A percentile compares a stretch with the other conserved stretches of the same genome.
These are phyloP conservation scores for Sternarchorhynchus goeldii DNA, from an alignment of 2,797 vertebrate species.

Conservation along the genomic window DNA sequence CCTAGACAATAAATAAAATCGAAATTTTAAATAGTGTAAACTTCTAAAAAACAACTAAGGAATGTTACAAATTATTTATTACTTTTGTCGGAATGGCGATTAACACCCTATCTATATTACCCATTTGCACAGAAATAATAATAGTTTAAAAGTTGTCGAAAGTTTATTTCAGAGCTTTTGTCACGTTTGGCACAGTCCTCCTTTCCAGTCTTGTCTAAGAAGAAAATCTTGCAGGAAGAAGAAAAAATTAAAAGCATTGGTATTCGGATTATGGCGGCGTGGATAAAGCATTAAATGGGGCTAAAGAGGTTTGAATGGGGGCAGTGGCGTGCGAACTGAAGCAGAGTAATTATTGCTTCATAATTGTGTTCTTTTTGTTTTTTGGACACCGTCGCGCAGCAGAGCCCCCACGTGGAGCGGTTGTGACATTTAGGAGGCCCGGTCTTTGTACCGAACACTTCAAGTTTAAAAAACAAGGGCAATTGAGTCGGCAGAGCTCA, in stretches of 20 bases:
- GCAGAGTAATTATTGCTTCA: slow-evolving; percentile 84
- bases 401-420: slow-evolving; percentile 76
- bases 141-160: slow-evolving; percentile 2
- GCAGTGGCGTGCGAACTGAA: slow-evolving; percentile 76
- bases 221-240: slow-evolving; percentile 46
- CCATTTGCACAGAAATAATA: neutral
- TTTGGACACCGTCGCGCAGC: slow-evolving; percentile 65
- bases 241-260: slow-evolving; percentile 64
- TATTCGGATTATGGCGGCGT: slow-evolving; percentile 76
- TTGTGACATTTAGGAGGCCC: slow-evolving; percentile 88
- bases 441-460: slow-evolving; percentile 90
- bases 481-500: slow-evolving; percentile 91
- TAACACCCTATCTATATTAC: too few species aligned
- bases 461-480: slow-evolving; percentile 97
- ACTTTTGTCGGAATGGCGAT: too few species aligned
- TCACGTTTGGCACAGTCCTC: slow-evolving; percentile 37
- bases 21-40: too few species aligned
- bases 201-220: slow-evolving; percentile 35
- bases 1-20: too few species aligned
- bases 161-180: slow-evolving; percentile 24
- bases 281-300: slow-evolving; percentile 79
- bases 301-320: slow-evolving; percentile 77
- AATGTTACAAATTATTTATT: too few species aligned
- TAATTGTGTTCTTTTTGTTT: slow-evolving; percentile 79
- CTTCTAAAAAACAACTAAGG: too few species aligned